Base-by-base conservation (phyloP, 2,113 vertebrate genomes). In the Sorex araneus region DNA sequence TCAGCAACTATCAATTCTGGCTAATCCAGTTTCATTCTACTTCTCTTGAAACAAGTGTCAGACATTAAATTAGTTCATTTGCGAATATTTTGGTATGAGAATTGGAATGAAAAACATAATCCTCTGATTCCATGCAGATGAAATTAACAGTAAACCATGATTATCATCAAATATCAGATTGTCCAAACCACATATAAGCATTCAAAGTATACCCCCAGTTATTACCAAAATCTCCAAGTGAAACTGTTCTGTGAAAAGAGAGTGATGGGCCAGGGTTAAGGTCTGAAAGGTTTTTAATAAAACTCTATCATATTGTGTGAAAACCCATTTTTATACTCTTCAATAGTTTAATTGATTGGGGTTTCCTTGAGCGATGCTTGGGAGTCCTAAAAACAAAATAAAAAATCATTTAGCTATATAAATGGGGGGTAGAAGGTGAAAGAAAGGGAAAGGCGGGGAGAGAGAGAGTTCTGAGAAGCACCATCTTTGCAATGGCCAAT, bases 231-330 rank as follows among this genome's bases (percentile, higher is more conserved):
- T 4, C 21, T 27, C 36, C 11, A 70, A 63, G 28, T 80, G 67
- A 90, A 1, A 27, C 12, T 8, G 6, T 54, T 34, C 13, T 57
- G n/a, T 43, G 40, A 89, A 57, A 81, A 67, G 45, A n/a, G 18
- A 47, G 13, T 12, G 19, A 60, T 60, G 19, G 57, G 23, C 18
- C 57, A 21, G 57, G 57, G 5, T 16, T 23, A 23, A 60, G 57
- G 57, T 50, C 3, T 54, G 1, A 66, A 83, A 89, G 3, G 34
- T 94, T 91, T 70, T 21, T 86, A 85, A 0, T 34, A 15, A 90
- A 82, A 88, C 32, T 73, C 47, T 13, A 91, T 91, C 82, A 92
- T 82, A 63, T 87, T 90, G 0, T 82, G 45, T 90, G 57, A 82
- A 54, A 89, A 6, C 18, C 25, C 60, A 63, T 9, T 92, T 87